A percentile compares a stretch with the other conserved stretches of the same genome.
Evolutionary conservation across 2,797 vertebrate genomes (phyloP).

Genomic region (Ptychobarbus kaznakovi): DNA sequence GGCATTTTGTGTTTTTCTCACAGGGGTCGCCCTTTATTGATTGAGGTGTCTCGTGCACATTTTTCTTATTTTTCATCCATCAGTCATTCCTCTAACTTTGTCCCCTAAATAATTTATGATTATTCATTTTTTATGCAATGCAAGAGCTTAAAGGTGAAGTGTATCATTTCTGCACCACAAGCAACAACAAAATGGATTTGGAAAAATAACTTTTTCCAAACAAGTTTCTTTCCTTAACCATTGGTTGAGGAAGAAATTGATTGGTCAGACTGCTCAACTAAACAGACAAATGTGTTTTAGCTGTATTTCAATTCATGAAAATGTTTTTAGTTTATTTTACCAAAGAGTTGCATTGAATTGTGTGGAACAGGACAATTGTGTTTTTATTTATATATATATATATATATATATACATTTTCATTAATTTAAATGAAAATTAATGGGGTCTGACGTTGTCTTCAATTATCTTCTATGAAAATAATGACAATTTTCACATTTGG

Average conservation of each 20-base stretch:
- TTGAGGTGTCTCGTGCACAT: neutral
- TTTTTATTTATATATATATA: too few species aligned
- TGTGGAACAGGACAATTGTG: neutral
- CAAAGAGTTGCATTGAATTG: neutral
- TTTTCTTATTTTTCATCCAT: neutral
- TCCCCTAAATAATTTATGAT: neutral
- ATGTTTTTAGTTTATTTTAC: neutral
- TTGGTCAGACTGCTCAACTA: neutral
- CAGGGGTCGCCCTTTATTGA: constrained; percentile 24
- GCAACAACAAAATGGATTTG: constrained; percentile 20
- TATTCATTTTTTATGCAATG: neutral
- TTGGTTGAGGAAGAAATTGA: neutral
- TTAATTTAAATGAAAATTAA: neutral
- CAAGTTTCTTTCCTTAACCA: neutral
- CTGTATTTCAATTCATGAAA: neutral
- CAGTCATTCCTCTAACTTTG: neutral
- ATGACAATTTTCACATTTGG: neutral
- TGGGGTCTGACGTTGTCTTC: neutral
- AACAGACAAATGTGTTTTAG: neutral
- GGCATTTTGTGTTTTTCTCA: constrained; percentile 45
- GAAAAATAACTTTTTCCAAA: constrained; percentile 1
- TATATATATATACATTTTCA: too few species aligned
- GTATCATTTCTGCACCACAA: neutral
- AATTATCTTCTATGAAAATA: neutral
- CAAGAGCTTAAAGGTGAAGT: neutral